Conservation (phyloP, 2,797 vertebrate genomes). For the Xyrichtys novacula region DNA sequence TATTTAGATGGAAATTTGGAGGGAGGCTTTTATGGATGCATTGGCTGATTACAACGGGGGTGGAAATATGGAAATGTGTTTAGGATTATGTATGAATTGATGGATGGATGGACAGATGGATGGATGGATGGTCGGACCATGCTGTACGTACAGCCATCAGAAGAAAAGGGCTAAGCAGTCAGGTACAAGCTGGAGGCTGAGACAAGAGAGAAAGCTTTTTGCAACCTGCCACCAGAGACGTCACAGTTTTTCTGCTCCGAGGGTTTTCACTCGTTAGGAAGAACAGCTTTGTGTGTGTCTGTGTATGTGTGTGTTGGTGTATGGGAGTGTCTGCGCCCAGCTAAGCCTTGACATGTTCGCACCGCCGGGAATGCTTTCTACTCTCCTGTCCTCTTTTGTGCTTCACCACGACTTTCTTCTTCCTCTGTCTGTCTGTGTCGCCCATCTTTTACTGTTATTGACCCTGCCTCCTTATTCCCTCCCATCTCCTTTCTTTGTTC, state of each 20-base stretch:
- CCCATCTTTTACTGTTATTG: slow-evolving; percentile 10
- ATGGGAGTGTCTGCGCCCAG: slow-evolving; percentile 7
- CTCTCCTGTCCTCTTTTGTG: slow-evolving; percentile 37
- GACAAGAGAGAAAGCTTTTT: slow-evolving; percentile 81
- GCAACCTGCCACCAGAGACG: slow-evolving; percentile 81
- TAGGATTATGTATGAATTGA: slow-evolving; percentile 27
- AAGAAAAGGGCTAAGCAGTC: slow-evolving; percentile 29
- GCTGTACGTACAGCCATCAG: neutral
- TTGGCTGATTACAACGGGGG: slow-evolving; percentile 30
- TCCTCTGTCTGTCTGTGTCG: slow-evolving; percentile 12
- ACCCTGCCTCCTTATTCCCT: neutral
- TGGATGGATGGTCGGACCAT: neutral
- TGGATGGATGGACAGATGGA: slow-evolving; percentile 7
- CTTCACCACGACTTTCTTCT: slow-evolving; percentile 35
- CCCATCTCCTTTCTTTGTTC: neutral
- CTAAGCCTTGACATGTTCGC: slow-evolving; percentile 55
- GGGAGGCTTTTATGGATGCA: slow-evolving; percentile 17
- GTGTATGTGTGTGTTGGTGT: slow-evolving; percentile 30
- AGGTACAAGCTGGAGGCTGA: slow-evolving; percentile 36
- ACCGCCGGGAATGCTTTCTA: slow-evolving; percentile 34
- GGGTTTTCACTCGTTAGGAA: slow-evolving; percentile 63
- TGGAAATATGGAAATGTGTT: slow-evolving; percentile 20
- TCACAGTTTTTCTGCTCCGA: slow-evolving; percentile 81
- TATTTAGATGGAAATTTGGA: slow-evolving; percentile 29
- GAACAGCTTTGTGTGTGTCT: slow-evolving; percentile 45